phyloP scores from a whole-genome alignment of 2,113 vertebrate genomes.

The Orcinus orca region DNA sequence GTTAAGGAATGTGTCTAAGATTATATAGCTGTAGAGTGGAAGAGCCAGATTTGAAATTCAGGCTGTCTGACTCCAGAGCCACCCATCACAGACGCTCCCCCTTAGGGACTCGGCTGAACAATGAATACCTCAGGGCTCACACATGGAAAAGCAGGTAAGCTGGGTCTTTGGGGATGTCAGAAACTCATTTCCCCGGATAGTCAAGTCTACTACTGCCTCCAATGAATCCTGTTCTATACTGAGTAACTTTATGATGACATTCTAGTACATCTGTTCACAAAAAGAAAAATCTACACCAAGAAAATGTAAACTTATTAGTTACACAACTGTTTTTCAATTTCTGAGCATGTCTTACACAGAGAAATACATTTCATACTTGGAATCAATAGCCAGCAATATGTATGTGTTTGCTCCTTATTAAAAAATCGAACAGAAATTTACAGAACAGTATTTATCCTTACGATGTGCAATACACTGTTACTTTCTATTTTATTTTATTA shows the following conservation, averaged over 20 bases:
- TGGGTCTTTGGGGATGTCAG: neutral
- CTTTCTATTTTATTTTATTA: slow-evolving; percentile 21
- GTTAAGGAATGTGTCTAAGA: neutral
- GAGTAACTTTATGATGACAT: neutral
- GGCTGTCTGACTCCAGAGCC: neutral
- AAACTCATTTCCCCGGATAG: neutral
- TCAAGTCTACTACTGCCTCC: neutral
- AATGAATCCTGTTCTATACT: neutral
- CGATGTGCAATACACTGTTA: neutral
- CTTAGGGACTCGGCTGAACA: neutral
- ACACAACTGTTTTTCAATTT: neutral
- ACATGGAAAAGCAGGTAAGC: neutral
- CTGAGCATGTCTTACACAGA: neutral
- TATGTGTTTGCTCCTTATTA: neutral
- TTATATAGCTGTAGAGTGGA: neutral
- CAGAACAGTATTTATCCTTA: neutral
- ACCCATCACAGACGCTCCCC: neutral
- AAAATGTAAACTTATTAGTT: slow-evolving; percentile 15
- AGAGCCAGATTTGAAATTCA: neutral
- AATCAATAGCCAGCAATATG: neutral
- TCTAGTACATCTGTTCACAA: neutral
- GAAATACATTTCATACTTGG: neutral
- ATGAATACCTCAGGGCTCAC: neutral
- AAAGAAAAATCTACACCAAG: neutral
- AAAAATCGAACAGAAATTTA: neutral